Evolutionary conservation across 2,797 vertebrate species (phyloP).

Genomic region (Sebastes kiyomatsui): DNA sequence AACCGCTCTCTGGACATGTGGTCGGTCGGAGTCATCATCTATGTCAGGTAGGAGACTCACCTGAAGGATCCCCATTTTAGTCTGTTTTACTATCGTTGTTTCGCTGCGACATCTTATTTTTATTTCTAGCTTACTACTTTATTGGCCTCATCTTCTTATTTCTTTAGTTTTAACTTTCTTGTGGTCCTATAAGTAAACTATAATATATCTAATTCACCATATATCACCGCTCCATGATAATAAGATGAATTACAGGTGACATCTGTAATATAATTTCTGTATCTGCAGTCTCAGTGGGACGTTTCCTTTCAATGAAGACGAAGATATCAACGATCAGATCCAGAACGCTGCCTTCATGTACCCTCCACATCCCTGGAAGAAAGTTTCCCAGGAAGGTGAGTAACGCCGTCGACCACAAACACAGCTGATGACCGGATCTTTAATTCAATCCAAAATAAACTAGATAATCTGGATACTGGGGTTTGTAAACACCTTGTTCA

Average conservation of each 20-base stretch:
- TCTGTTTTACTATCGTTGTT: too few species aligned
- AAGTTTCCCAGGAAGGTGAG: constrained; percentile 92
- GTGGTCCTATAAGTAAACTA: neutral
- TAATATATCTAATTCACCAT: neutral
- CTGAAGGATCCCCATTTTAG: neutral
- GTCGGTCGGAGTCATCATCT: constrained; percentile 97
- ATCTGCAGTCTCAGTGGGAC: constrained; percentile 91
- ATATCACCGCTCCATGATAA: neutral
- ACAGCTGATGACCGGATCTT: neutral
- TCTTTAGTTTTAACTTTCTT: neutral
- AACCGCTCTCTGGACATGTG: constrained; percentile 98
- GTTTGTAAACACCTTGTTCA: neutral
- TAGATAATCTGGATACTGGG: too few species aligned
- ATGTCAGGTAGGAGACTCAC: constrained; percentile 79
- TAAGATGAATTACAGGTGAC: neutral
- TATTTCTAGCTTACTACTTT: neutral
- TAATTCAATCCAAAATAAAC: neutral
- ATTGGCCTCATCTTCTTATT: neutral
- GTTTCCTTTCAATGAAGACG: constrained; percentile 97
- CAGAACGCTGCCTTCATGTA: constrained; percentile 99
- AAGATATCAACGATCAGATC: constrained; percentile 98
- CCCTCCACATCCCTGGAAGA: constrained; percentile 97
- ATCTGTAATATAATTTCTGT: neutral
- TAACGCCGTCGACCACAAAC: neutral
- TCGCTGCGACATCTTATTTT: neutral